Evolutionary conservation across 2,113 vertebrate species (phyloP), one percentile per base, ranked within the genome.

Genomic region (Peromyscus leucopus): DNA sequence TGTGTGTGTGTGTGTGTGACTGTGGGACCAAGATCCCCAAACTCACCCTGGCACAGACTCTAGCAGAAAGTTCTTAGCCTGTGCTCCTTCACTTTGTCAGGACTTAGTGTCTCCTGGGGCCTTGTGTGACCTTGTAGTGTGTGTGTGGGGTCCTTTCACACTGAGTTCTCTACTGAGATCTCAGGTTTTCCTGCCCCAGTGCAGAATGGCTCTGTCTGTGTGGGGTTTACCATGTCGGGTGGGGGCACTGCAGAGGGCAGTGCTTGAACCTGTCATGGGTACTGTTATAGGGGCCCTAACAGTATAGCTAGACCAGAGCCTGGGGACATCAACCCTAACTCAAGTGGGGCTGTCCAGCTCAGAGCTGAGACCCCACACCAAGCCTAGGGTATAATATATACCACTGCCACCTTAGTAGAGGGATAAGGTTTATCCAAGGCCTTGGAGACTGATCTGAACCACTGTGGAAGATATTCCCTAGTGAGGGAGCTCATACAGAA

Each of bases 101-200:
- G 19, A 4, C 39, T 48, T 5, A 48, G 84, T 46, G n/a, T 78
- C n/a, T 5, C 9, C 2, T 42, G 10, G n/a, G 0, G 13, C 21
- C 15, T 10, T 28, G 0, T 26, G 13, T n/a, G 12, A 24, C 12
- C 1, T 39, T 7, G 33, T 4, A 22, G n/a, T n/a, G 2, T 26
- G n/a, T 42, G 42, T 42, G 42, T 42, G 0, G 2, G 1, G 2
- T 88, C 4, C 63, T 24, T 26, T 15, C 31, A 42, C 8, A 2
- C 5, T 6, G 13, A 15, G 10, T 0, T 63, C 17, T 36, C 55
- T 72, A 2, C 55, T 28, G 26, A 63, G 16, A 46, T 72, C 13
- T 31, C 10, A 36, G 67, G 5, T 9, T 72, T 72, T 57, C 33
- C 5, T 17, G 22, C 7, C 13, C 1, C 3, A 42, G 26, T 39